Evolutionary conservation across 2,113 vertebrate genomes (phyloP).

Genomic region (Barbus barbus): DNA sequence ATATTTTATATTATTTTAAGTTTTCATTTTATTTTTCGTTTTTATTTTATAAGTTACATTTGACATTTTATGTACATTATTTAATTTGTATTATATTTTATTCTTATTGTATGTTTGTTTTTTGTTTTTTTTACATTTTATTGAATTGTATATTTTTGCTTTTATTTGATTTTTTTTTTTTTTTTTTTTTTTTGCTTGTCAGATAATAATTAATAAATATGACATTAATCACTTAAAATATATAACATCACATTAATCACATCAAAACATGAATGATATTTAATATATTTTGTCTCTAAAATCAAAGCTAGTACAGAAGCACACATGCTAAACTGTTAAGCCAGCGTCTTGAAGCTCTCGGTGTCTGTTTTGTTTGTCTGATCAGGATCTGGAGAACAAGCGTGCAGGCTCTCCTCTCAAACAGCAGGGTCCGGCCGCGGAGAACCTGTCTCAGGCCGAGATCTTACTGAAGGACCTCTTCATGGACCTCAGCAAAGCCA

Average conservation of each 20-base stretch:
- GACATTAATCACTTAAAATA: too few relatives aligned
- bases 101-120: too few relatives aligned
- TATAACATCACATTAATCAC: too few relatives aligned
- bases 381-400: constrained; percentile 77
- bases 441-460: constrained; percentile 82
- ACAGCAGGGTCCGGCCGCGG: constrained; percentile 77
- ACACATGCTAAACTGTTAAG: too few relatives aligned
- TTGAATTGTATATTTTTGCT: too few relatives aligned
- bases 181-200: too few relatives aligned
- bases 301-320: too few relatives aligned
- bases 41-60: neutral
- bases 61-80: neutral
- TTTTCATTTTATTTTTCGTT: neutral
- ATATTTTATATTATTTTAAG: neutral
- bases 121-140: too few relatives aligned
- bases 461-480: constrained; percentile 89
- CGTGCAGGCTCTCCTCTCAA: constrained; percentile 69
- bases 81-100: neutral
- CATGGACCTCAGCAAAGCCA: constrained; percentile 87
- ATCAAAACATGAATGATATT: too few relatives aligned
- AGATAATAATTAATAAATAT: neutral
- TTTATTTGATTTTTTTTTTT: too few relatives aligned
- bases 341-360: too few relatives aligned
- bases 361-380: neutral
- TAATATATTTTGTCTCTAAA: too few relatives aligned